phyloP scores from a whole-genome alignment of 2,888 invertebrate species.

The Drepana falcataria region DNA sequence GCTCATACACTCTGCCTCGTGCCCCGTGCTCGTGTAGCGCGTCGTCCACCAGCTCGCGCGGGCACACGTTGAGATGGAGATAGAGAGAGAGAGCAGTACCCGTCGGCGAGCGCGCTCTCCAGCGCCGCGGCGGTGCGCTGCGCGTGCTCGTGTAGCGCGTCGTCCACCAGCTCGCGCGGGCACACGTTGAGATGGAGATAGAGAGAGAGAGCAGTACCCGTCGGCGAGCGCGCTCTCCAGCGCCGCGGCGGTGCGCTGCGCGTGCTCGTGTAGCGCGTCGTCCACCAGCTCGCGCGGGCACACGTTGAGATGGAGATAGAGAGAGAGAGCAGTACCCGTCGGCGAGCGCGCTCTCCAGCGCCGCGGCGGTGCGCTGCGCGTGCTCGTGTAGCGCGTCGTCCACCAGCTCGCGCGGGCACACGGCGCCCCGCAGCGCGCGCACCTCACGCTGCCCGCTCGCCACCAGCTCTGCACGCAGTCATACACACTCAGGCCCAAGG shows the following conservation, averaged over 20 bases:
- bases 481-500: background rate
- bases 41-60: slow-evolving; percentile 23
- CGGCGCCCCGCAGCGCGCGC: slow-evolving; percentile 55
- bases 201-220: slow-evolving; percentile 31
- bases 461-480: slow-evolving; percentile 59
- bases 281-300: too few species aligned
- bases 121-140: slow-evolving; percentile 46
- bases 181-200: too few species aligned
- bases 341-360: slow-evolving; percentile 49
- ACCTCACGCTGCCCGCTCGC: slow-evolving; percentile 68
- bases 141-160: slow-evolving; percentile 43
- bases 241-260: slow-evolving; percentile 44
- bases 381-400: slow-evolving; percentile 46
- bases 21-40: slow-evolving; percentile 38
- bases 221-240: slow-evolving; percentile 48
- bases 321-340: slow-evolving; percentile 34
- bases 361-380: slow-evolving; percentile 42
- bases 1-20: too few species aligned
- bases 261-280: slow-evolving; percentile 41
- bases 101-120: slow-evolving; percentile 47
- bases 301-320: too few species aligned
- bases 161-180: slow-evolving; percentile 21
- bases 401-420: slow-evolving; percentile 37
- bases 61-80: too few species aligned
- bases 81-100: slow-evolving; percentile 25